Evolutionary conservation across 2,113 vertebrate species (phyloP), one percentile per base, ranked within the genome.

Genomic region (Rhynchomys soricoides): DNA sequence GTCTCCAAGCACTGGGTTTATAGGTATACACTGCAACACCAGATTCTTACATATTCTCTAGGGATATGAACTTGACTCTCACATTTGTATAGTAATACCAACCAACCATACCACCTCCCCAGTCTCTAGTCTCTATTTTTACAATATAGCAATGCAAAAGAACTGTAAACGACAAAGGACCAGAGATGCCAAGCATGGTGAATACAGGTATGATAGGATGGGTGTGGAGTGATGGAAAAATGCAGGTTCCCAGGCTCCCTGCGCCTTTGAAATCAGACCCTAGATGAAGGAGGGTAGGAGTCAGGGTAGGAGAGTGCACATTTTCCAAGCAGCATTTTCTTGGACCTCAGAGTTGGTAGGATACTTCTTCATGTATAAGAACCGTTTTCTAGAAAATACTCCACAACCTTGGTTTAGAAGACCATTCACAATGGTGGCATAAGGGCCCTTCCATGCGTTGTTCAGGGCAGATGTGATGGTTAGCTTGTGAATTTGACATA

Each of bases 251-350:
- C 26, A 16, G 48, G 9, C 55, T 50, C 50, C 24, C 26, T 15
- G 21, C 7, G 3, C 40, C 50, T 66, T 7, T n/a, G 26, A 31
- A n/a, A 13, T 71, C 7, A 29, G 16, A 50, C 50, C 2, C 17
- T n/a, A 4, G 43, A 19, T 16, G 0, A 1, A 10, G 1, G 34
- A 45, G n/a, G 5, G 24, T 21, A 7, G 13, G 50, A 4, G 1
- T 16, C 7, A 55, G 37, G 3, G 13, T 6, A 17, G 16, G 70
- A 12, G 0, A 21, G n/a, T 59, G 11, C 2, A 26, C 34, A 26
- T 43, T 78, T 95, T 89, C 57, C 34, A 86, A 19, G 7, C 40
- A 75, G 62, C 75, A 57, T 5, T 34, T 55, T 31, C 48, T 52
- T 82, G n/a, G 12, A 40, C 57, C 91, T 31, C 24, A 43, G 31